Evolutionary conservation across 2,888 invertebrate species (phyloP).

Genomic region (Melolontha melolontha): DNA sequence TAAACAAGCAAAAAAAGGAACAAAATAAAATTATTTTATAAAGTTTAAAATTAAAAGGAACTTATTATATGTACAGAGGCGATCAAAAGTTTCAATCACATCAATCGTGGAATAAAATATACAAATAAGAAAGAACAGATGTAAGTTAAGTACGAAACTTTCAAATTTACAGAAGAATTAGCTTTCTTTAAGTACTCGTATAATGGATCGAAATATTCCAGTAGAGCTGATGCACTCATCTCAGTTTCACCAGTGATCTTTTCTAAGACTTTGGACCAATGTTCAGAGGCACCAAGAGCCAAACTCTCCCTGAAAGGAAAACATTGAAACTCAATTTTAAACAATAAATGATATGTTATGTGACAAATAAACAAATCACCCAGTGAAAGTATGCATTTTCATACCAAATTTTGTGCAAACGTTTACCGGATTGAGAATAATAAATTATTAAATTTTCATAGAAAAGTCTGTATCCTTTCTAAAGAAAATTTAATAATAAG

Average conservation of each 20-base stretch:
- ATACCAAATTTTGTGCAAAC: too few species aligned
- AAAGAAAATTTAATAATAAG: slow-evolving; percentile 55
- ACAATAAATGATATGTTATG: not conserved
- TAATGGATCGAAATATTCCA: slow-evolving; percentile 72
- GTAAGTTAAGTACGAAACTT: slow-evolving; percentile 1
- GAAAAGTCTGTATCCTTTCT: too few species aligned
- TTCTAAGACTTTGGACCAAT: slow-evolving; percentile 72
- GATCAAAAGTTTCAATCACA: too few species aligned
- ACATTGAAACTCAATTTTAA: not conserved
- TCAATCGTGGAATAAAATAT: slow-evolving; percentile 18
- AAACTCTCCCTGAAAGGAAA: slow-evolving; percentile 66
- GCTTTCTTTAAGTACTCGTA: slow-evolving; percentile 65
- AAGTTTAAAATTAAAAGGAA: too few species aligned
- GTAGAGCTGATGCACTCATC: slow-evolving; percentile 68
- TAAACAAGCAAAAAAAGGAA: too few species aligned
- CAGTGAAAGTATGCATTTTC: too few species aligned
- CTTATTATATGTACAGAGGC: too few species aligned
- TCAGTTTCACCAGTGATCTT: slow-evolving; percentile 69
- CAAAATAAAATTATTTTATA: too few species aligned
- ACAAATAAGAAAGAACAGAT: slow-evolving; percentile 9
- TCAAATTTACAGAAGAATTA: not conserved
- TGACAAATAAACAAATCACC: too few species aligned
- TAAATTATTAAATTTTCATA: too few species aligned
- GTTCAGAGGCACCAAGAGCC: slow-evolving; percentile 65
- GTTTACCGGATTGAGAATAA: too few species aligned